Evolutionary conservation across 2,797 vertebrate genomes (phyloP), one percentile per base, ranked within the genome.

Genomic region (Labeo calbasu): DNA sequence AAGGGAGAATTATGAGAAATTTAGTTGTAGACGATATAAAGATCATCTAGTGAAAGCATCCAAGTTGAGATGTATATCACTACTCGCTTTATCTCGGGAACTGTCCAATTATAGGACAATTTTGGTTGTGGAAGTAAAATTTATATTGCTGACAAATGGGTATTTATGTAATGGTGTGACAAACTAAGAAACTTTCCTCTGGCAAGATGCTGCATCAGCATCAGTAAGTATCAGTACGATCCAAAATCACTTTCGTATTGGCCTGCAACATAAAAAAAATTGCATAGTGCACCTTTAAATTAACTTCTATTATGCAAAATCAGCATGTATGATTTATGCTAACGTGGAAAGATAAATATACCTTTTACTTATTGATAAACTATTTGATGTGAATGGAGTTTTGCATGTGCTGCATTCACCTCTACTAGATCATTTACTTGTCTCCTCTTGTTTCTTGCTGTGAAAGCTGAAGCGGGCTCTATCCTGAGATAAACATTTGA

Each of bases 401-500:
- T 11, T 77, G 66, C 43, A n/a, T 36, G 46, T 9, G 25, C 57
- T 43, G 51, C 23, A 55, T 70, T 55, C 50, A 15, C 19, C 21
- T 25, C 6, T 53, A 55, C 32, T 7, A 15, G 40, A 40, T 59
- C 17, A n/a, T 63, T 57, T 14, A 28, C 43, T 66, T 48, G 6
- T 10, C 32, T n/a, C 40, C 25, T 6, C 25, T 4, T 51, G 11
- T 57, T 57, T 86, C 61, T 68, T 5, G 69, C 77, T 73, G 48
- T 21, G 14, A 28, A 23, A 66, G 63, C 50, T 82, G 46, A 77
- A 80, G n/a, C 63, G 12, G 14, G 5, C 53, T 53, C 43, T 68
- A 25, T 36, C 17, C 40, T 3, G 9, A 85, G 43, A 83, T 65
- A 59, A 80, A 83, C 71, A 71, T 65, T 48, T n/a, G 9, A 70